Evolutionary conservation across 1,140 invertebrate species (phyloP), one percentile per base, ranked within the genome.

Genomic region (Drosophila eugracilis): DNA sequence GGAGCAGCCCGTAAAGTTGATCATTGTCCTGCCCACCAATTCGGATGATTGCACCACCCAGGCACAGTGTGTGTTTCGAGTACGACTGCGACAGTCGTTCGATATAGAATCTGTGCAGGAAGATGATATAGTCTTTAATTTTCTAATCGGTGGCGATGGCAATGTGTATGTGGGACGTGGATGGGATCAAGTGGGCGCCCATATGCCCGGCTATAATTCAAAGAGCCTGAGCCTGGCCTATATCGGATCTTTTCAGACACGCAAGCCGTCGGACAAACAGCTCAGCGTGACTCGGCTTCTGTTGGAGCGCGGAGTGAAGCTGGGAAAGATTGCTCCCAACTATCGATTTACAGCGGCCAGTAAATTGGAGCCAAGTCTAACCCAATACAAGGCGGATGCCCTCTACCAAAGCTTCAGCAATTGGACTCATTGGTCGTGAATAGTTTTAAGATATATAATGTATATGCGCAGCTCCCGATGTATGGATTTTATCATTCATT

Each of bases 101-200:
- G 95, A 96, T 81, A 95, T 97, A n/a, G 94, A 96, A 63, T 94
- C 93, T 67, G 78, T 89, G 14, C 83, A 89, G n/a, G 93, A 92
- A 90, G 81, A 75, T 39, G 94, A 95, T 63, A 94, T 95, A 10
- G 92, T 92, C 1, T 95, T 94, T 42, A 94, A 92, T 67, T 95
- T 95, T 69, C 76, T 95, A 9, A 93, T 95, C 41, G 95, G 94
- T 7, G 94, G 94, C 42, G 95, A 95, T 90, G 94, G 94, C 0
- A 93, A 93, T 19, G 92, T 93, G 0, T 95, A 95, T 70, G 93
- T 94, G 67, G 95, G 94, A 3, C 92, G 95, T 4, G 95, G 94
- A 2, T 95, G 94, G 94, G 91, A 94, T 54, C 65, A 74, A 7
- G 78, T 92, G 0, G 94, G 94, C 0, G 93, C 94, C 1, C 94